Percentiles rank a stretch among this genome's conserved stretches.
These are phyloP conservation scores for Tenrec ecaudatus DNA, from an alignment of 2,113 vertebrate species.

Conservation along the genomic window DNA sequence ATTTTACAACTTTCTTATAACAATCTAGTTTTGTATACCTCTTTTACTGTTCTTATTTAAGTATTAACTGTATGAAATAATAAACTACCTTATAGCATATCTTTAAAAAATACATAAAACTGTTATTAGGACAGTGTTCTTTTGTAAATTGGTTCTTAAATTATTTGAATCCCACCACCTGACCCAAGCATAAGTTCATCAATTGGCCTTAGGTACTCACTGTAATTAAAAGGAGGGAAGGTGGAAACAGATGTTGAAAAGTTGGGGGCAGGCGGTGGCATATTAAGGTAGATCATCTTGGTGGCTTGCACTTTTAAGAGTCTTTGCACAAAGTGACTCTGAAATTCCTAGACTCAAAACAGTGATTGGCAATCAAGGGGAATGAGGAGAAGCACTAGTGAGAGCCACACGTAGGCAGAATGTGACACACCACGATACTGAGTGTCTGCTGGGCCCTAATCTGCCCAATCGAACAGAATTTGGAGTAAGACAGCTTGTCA, in stretches of 20 bases:
- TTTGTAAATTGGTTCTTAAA: too few species aligned
- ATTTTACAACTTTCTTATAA: too few species aligned
- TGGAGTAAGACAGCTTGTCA: not conserved
- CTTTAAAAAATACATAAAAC: too few species aligned
- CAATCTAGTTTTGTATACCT: too few species aligned
- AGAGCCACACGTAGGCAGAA: not conserved
- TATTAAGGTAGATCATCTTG: not conserved
- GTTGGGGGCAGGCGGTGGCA: not conserved
- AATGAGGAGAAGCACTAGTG: not conserved
- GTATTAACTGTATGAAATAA: too few species aligned
- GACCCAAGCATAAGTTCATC: not conserved
- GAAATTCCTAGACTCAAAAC: not conserved
- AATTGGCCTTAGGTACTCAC: not conserved
- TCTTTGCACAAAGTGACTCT: not conserved
- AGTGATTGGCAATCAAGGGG: not conserved
- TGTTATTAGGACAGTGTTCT: too few species aligned
- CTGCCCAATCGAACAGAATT: not conserved
- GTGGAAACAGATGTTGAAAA: not conserved
- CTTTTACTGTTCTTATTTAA: too few species aligned
- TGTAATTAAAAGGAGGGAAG: not conserved
- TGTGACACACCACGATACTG: too few species aligned
- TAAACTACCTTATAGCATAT: too few species aligned
- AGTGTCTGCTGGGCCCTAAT: not conserved
- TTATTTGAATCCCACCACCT: too few species aligned
- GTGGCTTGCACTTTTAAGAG: not conserved